Evolutionary conservation across 2,888 invertebrate genomes (phyloP).

Genomic region (Diarsia dahlii): DNA sequence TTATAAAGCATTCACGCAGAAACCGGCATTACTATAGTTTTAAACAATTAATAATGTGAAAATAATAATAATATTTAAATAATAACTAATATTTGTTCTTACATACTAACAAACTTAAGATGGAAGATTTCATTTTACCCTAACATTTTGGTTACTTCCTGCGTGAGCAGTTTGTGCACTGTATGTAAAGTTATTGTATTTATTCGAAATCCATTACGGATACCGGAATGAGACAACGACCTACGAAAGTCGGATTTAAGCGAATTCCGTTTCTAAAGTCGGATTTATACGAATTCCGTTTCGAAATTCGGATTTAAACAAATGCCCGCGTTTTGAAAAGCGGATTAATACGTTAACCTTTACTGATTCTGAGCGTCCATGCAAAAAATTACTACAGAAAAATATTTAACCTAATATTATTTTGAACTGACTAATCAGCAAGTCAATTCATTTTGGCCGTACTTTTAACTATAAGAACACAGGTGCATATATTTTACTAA

Average conservation of each 20-base stretch:
- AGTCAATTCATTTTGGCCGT: slow-evolving; percentile 79
- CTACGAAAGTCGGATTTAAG: neutral
- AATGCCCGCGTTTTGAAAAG: neutral
- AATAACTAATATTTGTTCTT: slow-evolving; percentile 75
- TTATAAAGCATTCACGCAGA: slow-evolving; percentile 32
- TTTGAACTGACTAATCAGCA: slow-evolving; percentile 71
- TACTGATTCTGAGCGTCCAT: slow-evolving; percentile 56
- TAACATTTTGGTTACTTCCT: slow-evolving; percentile 79
- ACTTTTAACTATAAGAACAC: slow-evolving; percentile 70
- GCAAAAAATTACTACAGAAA: slow-evolving; percentile 63
- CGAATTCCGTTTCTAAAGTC: neutral
- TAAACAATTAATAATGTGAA: slow-evolving; percentile 67
- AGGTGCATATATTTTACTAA: slow-evolving; percentile 70
- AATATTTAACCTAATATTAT: slow-evolving; percentile 56
- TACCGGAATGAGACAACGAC: neutral
- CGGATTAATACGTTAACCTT: slow-evolving; percentile 24
- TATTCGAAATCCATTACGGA: slow-evolving; percentile 8
- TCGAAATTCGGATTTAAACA: neutral
- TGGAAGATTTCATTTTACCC: slow-evolving; percentile 80
- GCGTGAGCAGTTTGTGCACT: slow-evolving; percentile 80
- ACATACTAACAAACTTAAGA: slow-evolving; percentile 80
- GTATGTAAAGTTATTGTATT: slow-evolving; percentile 55
- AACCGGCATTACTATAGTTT: slow-evolving; percentile 61
- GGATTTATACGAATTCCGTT: slow-evolving; percentile 16
- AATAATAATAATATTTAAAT: slow-evolving; percentile 69